Base-by-base conservation (phyloP, 1,140 invertebrate species). In the Amyelois transitella region DNA sequence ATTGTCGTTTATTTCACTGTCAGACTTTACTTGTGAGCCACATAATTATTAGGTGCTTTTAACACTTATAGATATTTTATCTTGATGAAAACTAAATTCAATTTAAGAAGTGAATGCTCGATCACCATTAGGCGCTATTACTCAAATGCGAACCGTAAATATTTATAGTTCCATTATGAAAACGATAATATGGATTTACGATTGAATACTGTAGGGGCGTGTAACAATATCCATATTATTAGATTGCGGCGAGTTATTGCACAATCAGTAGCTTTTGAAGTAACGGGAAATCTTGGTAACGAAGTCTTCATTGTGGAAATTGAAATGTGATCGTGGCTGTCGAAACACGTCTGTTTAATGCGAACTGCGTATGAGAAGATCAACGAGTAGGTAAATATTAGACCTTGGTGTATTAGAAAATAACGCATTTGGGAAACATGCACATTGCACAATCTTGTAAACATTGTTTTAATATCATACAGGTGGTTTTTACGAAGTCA, bases 171-270 rank as follows among this genome's bases (percentile, higher is more conserved):
- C 50, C 55, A 60, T 63, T 65, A 62, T 59, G 58, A 45, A 55
- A 50, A 60, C 50, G 55, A 63, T 62, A 68, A 65, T 62, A 53
- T 51, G 51, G 62, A 71, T 68, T 68, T 72, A 72, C 60, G 60
- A 58, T 59, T 62, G 61, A 21, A 61, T 61, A 60, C 55, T 72
- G 60, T 61, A 57, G 60, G 56, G 62, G 55, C 60, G 57, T 76
- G 69, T 76, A 80, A 80, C 74, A 74, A 67, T 67, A 76, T 79
- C 68, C 72, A 70, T 66, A 64, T 73, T 72, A 69, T 77, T 66
- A 66, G 58, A 70, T 70, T 64, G 63, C 63, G 54, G 57, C 57
- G 55, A 14, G 32, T 38, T 60, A 64, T 75, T 77, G 63, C 70
- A 74, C 70, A 80, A 82, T 75, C 73, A 68, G 65, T 59, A 53